phyloP scores from a whole-genome alignment of 2,113 vertebrate species.

The Aleadryas rufinucha region DNA sequence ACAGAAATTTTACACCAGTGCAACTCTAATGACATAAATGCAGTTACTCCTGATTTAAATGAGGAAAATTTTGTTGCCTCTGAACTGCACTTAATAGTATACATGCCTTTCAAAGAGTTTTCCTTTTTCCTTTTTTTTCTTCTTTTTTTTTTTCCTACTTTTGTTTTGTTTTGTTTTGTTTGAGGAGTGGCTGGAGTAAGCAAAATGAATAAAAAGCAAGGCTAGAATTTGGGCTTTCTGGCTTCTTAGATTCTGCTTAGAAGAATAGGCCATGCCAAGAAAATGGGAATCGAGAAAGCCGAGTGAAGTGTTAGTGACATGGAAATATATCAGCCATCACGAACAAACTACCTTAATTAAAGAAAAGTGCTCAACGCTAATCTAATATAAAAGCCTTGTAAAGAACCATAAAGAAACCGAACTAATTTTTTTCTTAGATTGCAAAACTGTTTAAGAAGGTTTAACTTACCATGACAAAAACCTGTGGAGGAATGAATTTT shows the following conservation, averaged over 20 bases:
- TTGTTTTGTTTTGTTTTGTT: background rate
- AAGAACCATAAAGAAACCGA: background rate
- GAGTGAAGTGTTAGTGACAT: background rate
- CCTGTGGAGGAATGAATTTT: background rate
- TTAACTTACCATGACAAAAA: background rate
- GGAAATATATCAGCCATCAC: background rate
- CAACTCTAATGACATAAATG: background rate
- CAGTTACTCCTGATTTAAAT: background rate
- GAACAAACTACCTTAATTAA: background rate
- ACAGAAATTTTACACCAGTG: background rate
- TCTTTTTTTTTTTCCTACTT: rapidly evolving
- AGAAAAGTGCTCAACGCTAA: background rate
- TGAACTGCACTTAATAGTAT: background rate
- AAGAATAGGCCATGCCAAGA: background rate
- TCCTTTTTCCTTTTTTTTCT: rapidly evolving
- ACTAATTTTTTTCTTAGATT: background rate
- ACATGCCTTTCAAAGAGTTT: background rate
- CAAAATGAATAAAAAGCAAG: background rate
- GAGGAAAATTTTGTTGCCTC: background rate
- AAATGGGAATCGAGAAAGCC: background rate
- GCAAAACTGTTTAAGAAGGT: background rate
- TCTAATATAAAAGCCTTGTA: background rate
- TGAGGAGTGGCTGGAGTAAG: background rate
- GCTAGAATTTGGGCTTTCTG: background rate
- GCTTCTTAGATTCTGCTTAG: background rate